A percentile compares a stretch with the other conserved stretches of the same genome.
phyloP scores from a whole-genome alignment of 53 echinoderm and acorn worm species.

The Echinometra lucunter region DNA sequence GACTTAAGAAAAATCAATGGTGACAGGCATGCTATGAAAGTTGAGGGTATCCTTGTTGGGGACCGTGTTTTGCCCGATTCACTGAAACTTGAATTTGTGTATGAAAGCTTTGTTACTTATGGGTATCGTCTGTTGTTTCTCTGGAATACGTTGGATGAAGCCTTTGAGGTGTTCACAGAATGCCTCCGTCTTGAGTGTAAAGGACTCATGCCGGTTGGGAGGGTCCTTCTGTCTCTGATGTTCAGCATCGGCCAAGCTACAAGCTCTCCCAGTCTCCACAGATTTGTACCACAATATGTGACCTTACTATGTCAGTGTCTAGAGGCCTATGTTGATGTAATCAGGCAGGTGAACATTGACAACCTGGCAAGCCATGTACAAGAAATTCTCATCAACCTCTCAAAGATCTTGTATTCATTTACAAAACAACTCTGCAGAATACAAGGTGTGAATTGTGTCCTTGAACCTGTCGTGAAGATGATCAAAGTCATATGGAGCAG shows the following conservation, averaged over 20 bases:
- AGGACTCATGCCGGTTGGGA: constrained; percentile 8
- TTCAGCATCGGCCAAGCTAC: constrained; percentile 33
- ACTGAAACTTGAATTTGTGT: constrained; percentile 34
- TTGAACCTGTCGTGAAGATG: constrained; percentile 11
- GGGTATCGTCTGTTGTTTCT: constrained; percentile 12
- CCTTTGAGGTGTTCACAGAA: not conserved
- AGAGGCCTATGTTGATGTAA: constrained; percentile 30
- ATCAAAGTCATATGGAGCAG: constrained; percentile 37
- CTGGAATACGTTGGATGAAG: not conserved
- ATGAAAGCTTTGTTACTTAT: not conserved
- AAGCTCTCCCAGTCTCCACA: constrained; percentile 33
- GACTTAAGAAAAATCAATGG: constrained; percentile 26
- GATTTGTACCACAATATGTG: not conserved
- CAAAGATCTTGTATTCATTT: not conserved
- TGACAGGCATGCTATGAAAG: not conserved
- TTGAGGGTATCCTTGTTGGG: constrained; percentile 11
- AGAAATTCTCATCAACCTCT: constrained; percentile 6
- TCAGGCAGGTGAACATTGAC: not conserved
- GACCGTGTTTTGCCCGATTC: constrained; percentile 45
- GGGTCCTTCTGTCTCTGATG: not conserved
- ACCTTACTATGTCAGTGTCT: constrained; percentile 5
- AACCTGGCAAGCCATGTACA: not conserved
- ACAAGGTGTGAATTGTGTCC: not conserved
- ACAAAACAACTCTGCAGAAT: not conserved
- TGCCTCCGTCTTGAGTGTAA: constrained; percentile 12